Percentiles rank a stretch among this genome's conserved stretches.
Conservation (phyloP, 2,888 invertebrate species). For the Drosophila longiperda region DNA sequence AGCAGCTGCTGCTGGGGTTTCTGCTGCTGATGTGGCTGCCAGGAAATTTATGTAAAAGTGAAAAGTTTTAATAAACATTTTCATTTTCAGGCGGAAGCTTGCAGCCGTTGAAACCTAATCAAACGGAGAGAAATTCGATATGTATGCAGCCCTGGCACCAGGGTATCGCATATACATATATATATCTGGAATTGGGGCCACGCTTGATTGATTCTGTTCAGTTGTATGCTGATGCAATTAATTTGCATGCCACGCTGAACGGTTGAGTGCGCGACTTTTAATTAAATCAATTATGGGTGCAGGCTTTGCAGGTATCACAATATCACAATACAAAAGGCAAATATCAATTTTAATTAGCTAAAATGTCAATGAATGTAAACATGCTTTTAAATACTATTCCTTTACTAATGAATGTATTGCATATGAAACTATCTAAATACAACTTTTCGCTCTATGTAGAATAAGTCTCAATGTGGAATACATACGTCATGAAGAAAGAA, state of each 20-base stretch:
- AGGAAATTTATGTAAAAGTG: conserved; percentile 73
- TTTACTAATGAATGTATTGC: background rate
- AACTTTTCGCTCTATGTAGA: background rate
- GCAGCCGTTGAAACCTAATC: conserved; percentile 56
- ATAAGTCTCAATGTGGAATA: background rate
- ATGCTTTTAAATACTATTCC: background rate
- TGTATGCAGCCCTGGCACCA: conserved; percentile 10
- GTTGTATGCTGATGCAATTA: conserved; percentile 53
- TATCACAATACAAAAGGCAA: conserved; percentile 1
- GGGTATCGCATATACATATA: background rate
- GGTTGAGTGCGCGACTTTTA: conserved; percentile 62
- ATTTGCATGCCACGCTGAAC: conserved; percentile 53
- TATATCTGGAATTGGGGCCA: conserved; percentile 41
- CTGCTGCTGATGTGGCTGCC: conserved; percentile 25
- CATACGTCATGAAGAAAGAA: background rate
- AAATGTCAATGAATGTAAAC: background rate
- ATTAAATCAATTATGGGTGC: conserved; percentile 52
- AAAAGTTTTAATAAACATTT: conserved; percentile 78
- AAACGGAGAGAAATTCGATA: conserved; percentile 45
- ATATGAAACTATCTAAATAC: background rate
- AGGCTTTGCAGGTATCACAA: conserved; percentile 7
- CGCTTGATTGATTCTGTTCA: conserved; percentile 69
- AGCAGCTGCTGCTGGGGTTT: conserved; percentile 54
- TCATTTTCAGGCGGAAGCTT: conserved; percentile 68
- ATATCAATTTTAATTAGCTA: conserved; percentile 5